Percentiles rank a stretch among this genome's conserved stretches.
Conservation (phyloP, 2,113 vertebrate genomes). For the Pontoporia blainvillei region DNA sequence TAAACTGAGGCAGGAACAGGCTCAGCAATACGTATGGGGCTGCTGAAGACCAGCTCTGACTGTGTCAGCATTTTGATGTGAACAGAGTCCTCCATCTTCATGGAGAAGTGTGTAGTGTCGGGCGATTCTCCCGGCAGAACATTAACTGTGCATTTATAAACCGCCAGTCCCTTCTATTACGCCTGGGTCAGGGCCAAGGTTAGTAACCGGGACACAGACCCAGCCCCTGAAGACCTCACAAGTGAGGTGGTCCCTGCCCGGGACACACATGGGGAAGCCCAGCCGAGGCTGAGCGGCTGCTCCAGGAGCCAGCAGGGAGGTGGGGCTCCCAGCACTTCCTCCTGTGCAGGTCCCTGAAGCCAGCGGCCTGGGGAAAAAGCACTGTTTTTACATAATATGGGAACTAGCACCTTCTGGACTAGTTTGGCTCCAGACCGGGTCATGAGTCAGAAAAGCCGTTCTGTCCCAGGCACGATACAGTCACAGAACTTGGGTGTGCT, state of each 20-base stretch:
- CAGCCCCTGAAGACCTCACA: background rate
- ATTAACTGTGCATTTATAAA: background rate
- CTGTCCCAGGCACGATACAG: background rate
- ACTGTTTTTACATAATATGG: background rate
- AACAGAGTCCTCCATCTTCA: background rate
- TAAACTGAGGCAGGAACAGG: background rate
- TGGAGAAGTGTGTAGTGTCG: background rate
- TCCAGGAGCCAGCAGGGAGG: background rate
- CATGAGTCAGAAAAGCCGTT: slow-evolving; percentile 1
- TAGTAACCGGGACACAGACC: background rate
- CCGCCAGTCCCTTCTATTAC: background rate
- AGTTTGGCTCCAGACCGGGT: background rate
- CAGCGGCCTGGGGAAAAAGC: accelerated
- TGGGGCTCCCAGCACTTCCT: accelerated
- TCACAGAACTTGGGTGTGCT: background rate
- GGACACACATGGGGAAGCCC: background rate
- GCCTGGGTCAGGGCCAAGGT: background rate
- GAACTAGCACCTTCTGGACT: background rate
- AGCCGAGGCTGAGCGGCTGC: background rate
- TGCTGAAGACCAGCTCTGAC: background rate
- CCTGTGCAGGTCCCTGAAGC: background rate
- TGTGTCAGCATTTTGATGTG: background rate
- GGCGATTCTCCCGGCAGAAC: background rate
- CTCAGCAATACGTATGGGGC: background rate
- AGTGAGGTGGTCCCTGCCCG: background rate